phyloP scores from a whole-genome alignment of 37 sponge, comb jelly and placozoan species.

The Theonella swinhoei region DNA sequence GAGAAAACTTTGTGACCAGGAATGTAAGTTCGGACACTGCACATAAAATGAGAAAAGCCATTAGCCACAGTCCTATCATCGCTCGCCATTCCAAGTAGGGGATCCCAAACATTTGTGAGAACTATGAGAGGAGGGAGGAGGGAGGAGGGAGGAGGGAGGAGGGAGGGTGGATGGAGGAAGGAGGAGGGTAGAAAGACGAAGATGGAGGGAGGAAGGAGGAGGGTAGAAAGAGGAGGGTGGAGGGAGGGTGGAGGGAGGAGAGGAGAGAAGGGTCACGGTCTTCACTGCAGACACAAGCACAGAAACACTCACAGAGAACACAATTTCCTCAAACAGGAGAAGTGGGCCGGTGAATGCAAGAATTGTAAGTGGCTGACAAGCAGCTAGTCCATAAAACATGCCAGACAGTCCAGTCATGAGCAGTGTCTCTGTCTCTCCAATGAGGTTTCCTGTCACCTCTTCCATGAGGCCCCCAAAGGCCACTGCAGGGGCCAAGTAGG shows the following conservation, averaged over 20 bases:
- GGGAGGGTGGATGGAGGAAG: background rate
- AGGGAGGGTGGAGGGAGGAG: background rate
- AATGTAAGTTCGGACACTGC: constrained; percentile 59
- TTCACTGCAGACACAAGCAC: background rate
- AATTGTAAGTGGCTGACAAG: constrained; percentile 78
- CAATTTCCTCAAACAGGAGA: constrained; percentile 76
- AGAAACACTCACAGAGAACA: constrained; percentile 49
- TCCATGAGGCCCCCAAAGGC: constrained; percentile 86
- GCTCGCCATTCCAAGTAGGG: constrained; percentile 73
- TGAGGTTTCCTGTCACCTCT: constrained; percentile 64
- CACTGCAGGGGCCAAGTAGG: constrained; percentile 80
- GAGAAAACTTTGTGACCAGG: constrained; percentile 68
- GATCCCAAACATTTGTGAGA: constrained; percentile 27
- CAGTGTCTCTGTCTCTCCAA: constrained; percentile 78
- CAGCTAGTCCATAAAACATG: constrained; percentile 54
- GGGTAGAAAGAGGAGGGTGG: background rate
- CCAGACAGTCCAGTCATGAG: constrained; percentile 63
- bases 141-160: constrained; percentile 4
- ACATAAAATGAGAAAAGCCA: constrained; percentile 49
- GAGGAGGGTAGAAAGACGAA: background rate
- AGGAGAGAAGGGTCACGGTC: background rate
- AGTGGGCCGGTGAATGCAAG: constrained; percentile 85
- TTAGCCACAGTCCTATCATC: constrained; percentile 78
- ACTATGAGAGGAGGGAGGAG: constrained; percentile 7
- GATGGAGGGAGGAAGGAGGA: background rate